Base-by-base conservation (phyloP, 2,888 invertebrate species). In the Caenorhabditis sulstoni region DNA sequence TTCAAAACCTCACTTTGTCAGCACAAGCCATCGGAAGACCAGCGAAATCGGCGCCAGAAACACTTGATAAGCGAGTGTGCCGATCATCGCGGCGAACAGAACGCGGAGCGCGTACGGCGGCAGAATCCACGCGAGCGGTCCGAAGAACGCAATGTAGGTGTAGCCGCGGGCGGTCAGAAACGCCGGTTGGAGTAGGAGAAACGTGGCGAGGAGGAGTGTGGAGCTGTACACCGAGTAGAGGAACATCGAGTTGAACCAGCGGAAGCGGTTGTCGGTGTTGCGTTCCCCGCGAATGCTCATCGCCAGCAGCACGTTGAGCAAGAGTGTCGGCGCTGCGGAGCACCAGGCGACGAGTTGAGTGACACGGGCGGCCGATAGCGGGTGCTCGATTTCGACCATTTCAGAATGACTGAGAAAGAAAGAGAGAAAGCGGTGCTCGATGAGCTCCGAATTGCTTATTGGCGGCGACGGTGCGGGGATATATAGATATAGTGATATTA, bases 221-320 rank as follows among this genome's bases (percentile, higher is more conserved):
- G 47, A 39, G 53, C 53, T 61, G 16, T 29, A 29, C 29, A 53
- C 44, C 2, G 39, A 55, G 22, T 47, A 61, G 3, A 70, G 53
- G 16, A 70, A 70, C 14, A 70, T 61, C 11, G 53, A 55, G 55
- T 70, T 70, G 55, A 70, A 70, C 61, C 61, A 61, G 4, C 70
- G 70, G 18, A 53, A 61, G 0, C 70, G 53, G 23, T 70, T 70
- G 12, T 55, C 61, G 3, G 61, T 61, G n/a, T 2, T 11, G 3
- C 53, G 53, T 18, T 70, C 70, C 4, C 61, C 20, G 14, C 37
- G 61, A 18, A 70, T 61, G 8, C 23, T 37, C 3, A 53, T 1
- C 14, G 44, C 44, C 0, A 67, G 44, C 12, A 50, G 8, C 22
- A 61, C 9, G 45, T 68, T 68, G 14, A 68, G 29, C 23, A 61